These are phyloP conservation scores for Drosophila hamatofila DNA, from an alignment of 2,888 invertebrate genomes.

Conservation along the genomic window DNA sequence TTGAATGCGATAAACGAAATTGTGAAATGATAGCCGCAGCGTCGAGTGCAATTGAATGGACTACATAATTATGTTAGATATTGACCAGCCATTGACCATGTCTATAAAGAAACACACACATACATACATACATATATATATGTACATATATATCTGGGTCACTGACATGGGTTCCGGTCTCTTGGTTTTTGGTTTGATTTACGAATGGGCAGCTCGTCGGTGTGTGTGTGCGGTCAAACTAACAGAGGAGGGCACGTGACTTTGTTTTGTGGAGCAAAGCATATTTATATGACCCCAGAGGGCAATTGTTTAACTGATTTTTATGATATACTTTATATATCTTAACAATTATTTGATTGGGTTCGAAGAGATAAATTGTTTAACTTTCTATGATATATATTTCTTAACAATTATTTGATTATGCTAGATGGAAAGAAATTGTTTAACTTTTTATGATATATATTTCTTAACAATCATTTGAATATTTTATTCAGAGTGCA, in stretches of 20 bases:
- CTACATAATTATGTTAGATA: constrained; percentile 48
- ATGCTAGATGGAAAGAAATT: too few relatives aligned
- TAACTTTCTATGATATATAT: too few relatives aligned
- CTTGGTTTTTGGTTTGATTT: constrained; percentile 47
- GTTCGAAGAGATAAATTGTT: too few relatives aligned
- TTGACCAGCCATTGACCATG: constrained; percentile 32
- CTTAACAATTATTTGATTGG: neutral
- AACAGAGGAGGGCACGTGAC: constrained; percentile 44
- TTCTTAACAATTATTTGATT: too few relatives aligned
- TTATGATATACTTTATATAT: neutral
- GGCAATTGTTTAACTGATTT: constrained; percentile 7
- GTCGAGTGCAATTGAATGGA: constrained; percentile 4
- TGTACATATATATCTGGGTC: constrained; percentile 38
- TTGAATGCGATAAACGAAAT: constrained; percentile 26
- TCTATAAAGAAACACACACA: neutral
- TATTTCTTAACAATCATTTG: too few relatives aligned
- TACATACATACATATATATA: neutral
- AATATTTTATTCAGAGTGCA: too few relatives aligned
- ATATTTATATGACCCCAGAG: constrained; percentile 50
- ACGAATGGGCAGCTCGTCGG: constrained; percentile 15
- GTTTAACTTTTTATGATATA: too few relatives aligned
- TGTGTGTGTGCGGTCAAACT: constrained; percentile 10
- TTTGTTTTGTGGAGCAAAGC: constrained; percentile 21
- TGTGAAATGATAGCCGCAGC: constrained; percentile 14
- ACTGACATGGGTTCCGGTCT: constrained; percentile 39